Conservation (phyloP, 2,113 vertebrate genomes). For the Raphicerus campestris region DNA sequence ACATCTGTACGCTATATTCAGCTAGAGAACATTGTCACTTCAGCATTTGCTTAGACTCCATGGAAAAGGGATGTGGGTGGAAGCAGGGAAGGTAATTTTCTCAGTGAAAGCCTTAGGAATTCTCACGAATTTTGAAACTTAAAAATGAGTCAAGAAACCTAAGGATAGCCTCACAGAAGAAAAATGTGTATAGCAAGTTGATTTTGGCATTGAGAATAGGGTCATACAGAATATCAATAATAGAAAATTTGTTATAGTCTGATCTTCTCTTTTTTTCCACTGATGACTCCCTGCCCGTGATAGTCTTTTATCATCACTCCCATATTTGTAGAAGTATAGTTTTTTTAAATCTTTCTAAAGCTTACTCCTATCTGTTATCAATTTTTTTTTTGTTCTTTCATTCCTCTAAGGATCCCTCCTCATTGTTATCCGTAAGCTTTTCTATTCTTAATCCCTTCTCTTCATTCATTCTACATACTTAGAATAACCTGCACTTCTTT, state of each 20-base stretch:
- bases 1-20: not conserved
- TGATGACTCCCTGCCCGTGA: accelerated
- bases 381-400: not conserved
- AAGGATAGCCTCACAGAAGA: not conserved
- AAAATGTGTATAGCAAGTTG: not conserved
- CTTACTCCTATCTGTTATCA: not conserved
- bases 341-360: not conserved
- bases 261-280: not conserved
- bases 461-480: not conserved
- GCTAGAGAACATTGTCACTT: not conserved
- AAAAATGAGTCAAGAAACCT: not conserved
- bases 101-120: not conserved
- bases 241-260: not conserved
- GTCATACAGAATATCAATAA: not conserved
- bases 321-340: not conserved
- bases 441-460: not conserved
- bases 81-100: not conserved
- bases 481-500: not conserved
- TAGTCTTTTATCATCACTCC: not conserved
- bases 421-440: not conserved
- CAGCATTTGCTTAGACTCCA: not conserved
- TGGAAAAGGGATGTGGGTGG: not conserved
- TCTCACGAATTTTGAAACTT: not conserved
- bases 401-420: not conserved
- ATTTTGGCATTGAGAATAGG: not conserved